Conservation (phyloP, 2,797 vertebrate genomes). For the Enoplosus armatus region DNA sequence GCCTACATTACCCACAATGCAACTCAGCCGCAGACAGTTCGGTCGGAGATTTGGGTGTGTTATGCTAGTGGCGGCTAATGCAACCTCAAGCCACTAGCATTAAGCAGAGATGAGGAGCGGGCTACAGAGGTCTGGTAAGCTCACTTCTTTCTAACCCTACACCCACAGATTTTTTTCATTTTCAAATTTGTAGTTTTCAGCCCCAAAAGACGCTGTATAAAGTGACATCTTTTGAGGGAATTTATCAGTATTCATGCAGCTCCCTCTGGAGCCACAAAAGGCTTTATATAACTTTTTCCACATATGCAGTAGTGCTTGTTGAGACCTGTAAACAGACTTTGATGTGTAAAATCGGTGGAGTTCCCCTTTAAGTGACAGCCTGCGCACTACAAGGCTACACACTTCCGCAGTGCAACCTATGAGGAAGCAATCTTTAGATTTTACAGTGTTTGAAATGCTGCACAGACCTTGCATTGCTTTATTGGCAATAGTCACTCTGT, state of each 20-base stretch:
- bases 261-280: neutral
- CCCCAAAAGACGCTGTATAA: too few relatives aligned
- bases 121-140: neutral
- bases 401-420: neutral
- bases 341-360: slow-evolving; percentile 1
- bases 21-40: neutral
- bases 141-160: neutral
- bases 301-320: neutral
- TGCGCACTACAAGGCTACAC: neutral
- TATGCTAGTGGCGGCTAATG: neutral
- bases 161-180: neutral
- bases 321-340: slow-evolving; percentile 14
- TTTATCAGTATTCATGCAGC: neutral
- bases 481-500: neutral
- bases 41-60: neutral
- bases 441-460: slow-evolving; percentile 13
- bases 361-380: neutral
- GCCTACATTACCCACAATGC: neutral
- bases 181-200: neutral
- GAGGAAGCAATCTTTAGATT: neutral
- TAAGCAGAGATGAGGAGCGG: neutral
- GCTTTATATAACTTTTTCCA: neutral
- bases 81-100: neutral
- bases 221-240: too few relatives aligned
- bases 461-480: slow-evolving; percentile 1